Percentiles rank a stretch among this genome's conserved stretches.
These are phyloP conservation scores for Barbus barbus DNA, from an alignment of 2,113 vertebrate genomes.

Conservation along the genomic window DNA sequence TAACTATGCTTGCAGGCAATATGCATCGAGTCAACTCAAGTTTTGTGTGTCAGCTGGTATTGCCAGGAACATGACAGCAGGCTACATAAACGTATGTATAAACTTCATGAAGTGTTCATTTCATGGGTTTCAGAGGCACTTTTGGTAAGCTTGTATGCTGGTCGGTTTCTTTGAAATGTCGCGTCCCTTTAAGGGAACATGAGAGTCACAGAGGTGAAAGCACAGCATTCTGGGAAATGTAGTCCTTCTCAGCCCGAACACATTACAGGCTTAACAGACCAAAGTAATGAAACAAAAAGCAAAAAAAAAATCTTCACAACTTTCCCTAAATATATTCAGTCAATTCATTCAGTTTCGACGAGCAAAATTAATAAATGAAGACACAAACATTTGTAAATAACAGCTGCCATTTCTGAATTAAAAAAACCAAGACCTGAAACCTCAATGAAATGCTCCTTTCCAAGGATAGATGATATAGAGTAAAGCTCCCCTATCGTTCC, in stretches of 20 bases:
- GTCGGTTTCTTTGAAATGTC: conserved; percentile 44
- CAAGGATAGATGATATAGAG: conserved; percentile 54
- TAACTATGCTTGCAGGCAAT: background rate
- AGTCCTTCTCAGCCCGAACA: conserved; percentile 39
- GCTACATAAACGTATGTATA: background rate
- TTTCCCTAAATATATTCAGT: conserved; percentile 71
- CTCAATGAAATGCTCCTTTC: conserved; percentile 64
- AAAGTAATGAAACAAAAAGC: conserved; percentile 64
- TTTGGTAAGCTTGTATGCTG: conserved; percentile 60
- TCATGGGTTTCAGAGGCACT: conserved; percentile 35
- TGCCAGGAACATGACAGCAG: conserved; percentile 40
- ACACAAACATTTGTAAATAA: conserved; percentile 59
- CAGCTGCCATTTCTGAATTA: conserved; percentile 80
- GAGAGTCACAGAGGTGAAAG: conserved; percentile 36
- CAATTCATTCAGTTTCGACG: conserved; percentile 68
- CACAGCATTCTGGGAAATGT: conserved; percentile 27
- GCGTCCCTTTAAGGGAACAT: conserved; percentile 17
- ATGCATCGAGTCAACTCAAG: background rate
- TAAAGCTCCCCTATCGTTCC: conserved; percentile 42
- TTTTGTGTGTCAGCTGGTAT: conserved; percentile 33
- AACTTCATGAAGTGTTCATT: conserved; percentile 26
- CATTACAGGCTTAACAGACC: conserved; percentile 39
- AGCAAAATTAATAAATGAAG: conserved; percentile 55
- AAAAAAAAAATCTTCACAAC: conserved; percentile 62
- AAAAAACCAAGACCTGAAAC: conserved; percentile 69